A percentile compares a stretch with the other conserved stretches of the same genome.
These are phyloP conservation scores for Drosophila santomea DNA, from an alignment of 1,140 invertebrate species.

Conservation along the genomic window DNA sequence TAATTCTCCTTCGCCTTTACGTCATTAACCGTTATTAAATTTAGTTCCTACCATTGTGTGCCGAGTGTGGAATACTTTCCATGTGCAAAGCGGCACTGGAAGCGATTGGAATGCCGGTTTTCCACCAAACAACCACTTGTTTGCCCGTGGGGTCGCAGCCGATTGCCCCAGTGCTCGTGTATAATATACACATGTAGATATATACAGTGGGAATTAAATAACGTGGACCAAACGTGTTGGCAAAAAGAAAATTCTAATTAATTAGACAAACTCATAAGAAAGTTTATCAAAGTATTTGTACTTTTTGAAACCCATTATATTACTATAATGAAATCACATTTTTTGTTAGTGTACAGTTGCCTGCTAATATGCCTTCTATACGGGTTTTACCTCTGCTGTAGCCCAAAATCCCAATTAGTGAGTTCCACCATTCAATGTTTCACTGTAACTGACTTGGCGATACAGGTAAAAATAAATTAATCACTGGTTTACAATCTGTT, in stretches of 20 bases:
- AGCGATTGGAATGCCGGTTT: slow-evolving; percentile 28
- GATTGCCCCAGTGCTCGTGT: slow-evolving; percentile 2
- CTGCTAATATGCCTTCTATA: too few species aligned
- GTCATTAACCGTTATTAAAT: slow-evolving; percentile 58
- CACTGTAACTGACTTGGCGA: slow-evolving; percentile 3
- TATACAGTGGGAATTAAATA: not conserved
- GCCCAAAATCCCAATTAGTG: not conserved
- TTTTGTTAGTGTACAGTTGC: too few species aligned
- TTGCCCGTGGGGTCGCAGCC: slow-evolving; percentile 19
- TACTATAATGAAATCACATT: too few species aligned
- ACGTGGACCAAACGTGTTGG: not conserved
- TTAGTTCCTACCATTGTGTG: slow-evolving; percentile 29
- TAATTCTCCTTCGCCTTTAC: slow-evolving; percentile 36
- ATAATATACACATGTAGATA: slow-evolving; percentile 1
- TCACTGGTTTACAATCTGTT: slow-evolving; percentile 25
- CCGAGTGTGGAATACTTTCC: slow-evolving; percentile 5
- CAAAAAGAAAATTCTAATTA: too few species aligned
- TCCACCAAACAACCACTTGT: slow-evolving; percentile 42
- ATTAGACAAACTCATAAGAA: too few species aligned
- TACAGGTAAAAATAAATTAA: slow-evolving; percentile 26
- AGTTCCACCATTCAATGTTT: not conserved
- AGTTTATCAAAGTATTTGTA: too few species aligned
- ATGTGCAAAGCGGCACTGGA: slow-evolving; percentile 10
- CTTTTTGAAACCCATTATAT: too few species aligned
- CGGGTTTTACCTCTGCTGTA: too few species aligned